Conservation (phyloP, 2,888 invertebrate species). For the Leptopterna dolabrata region DNA sequence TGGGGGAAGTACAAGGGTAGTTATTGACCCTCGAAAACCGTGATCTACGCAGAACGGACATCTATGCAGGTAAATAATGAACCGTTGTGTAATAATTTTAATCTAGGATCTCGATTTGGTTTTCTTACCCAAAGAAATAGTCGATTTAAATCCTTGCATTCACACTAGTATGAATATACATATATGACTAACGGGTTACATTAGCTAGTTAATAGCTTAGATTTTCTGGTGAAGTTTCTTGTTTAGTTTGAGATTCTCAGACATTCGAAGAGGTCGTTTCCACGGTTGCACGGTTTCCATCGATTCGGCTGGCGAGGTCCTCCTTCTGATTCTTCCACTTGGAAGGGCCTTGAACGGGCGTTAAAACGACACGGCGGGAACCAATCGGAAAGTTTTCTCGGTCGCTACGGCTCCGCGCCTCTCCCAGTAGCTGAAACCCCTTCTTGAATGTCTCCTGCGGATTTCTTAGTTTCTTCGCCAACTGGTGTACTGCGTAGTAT, state of each 20-base stretch:
- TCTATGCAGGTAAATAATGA: too few relatives aligned
- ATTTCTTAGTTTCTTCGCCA: too few relatives aligned
- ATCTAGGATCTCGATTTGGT: too few relatives aligned
- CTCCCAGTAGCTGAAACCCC: neutral
- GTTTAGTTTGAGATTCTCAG: neutral
- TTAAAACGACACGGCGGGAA: slow-evolving; percentile 7
- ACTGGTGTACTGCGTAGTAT: too few relatives aligned
- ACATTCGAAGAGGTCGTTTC: neutral
- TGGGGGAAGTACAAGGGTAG: too few relatives aligned
- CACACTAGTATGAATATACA: too few relatives aligned
- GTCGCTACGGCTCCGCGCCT: neutral
- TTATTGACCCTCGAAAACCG: too few relatives aligned
- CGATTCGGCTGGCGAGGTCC: neutral
- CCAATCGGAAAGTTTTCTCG: neutral
- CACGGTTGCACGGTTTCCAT: slow-evolving; percentile 3
- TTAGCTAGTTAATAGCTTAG: neutral
- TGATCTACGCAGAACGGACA: too few relatives aligned
- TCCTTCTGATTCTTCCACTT: slow-evolving; percentile 7
- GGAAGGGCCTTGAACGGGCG: neutral
- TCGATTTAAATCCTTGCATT: too few relatives aligned
- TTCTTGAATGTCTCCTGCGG: neutral
- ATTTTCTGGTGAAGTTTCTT: neutral
- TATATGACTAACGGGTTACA: too few relatives aligned
- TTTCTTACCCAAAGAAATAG: too few relatives aligned
- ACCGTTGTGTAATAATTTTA: too few relatives aligned